These are phyloP conservation scores for Hipposideros armiger DNA, from an alignment of 2,113 vertebrate species.

Conservation along the genomic window DNA sequence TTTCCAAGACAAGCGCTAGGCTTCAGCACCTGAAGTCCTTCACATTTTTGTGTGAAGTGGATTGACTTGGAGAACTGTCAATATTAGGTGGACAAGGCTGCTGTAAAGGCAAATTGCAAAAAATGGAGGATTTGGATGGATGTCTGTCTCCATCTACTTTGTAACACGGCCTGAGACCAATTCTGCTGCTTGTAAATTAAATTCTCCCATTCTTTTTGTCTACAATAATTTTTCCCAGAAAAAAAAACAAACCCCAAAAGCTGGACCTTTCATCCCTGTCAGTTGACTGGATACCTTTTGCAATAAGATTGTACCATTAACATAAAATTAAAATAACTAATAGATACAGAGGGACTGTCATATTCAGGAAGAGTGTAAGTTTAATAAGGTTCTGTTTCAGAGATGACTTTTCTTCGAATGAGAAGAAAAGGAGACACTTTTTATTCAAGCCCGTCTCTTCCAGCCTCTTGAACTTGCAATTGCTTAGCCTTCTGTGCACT, in stretches of 20 bases:
- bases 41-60: background rate
- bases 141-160: background rate
- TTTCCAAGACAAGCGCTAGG: background rate
- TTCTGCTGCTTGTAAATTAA: background rate
- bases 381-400: background rate
- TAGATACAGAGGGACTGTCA: background rate
- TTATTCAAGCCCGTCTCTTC: background rate
- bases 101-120: background rate
- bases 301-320: background rate
- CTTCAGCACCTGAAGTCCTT: background rate
- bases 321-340: background rate
- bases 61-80: background rate
- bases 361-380: background rate
- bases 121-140: background rate
- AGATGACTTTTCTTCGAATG: slow-evolving; percentile 16
- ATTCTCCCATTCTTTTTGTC: background rate
- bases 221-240: background rate
- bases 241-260: background rate
- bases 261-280: background rate
- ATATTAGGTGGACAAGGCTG: background rate
- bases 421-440: background rate
- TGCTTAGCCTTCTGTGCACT: background rate
- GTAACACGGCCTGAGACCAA: background rate
- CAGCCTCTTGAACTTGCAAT: background rate
- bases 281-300: background rate